A percentile compares a stretch with the other conserved stretches of the same genome.
Conservation (phyloP, 2,113 vertebrate species). For the Gavia stellata region DNA sequence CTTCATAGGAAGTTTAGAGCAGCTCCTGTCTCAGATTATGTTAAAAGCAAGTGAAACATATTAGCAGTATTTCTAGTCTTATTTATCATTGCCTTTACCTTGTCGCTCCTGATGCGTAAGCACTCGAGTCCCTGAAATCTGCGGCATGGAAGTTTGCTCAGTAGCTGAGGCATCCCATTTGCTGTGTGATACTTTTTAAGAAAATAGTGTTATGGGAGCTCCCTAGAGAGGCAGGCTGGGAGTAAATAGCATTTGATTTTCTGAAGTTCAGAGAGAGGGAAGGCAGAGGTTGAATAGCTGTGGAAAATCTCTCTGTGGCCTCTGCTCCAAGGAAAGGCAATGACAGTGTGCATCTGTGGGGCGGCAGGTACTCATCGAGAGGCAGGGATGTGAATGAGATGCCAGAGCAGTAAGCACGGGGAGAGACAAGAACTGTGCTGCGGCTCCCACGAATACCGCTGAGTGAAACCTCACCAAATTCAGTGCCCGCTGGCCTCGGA, state of each 20-base stretch:
- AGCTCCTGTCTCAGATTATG: neutral
- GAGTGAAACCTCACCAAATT: neutral
- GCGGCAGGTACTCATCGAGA: neutral
- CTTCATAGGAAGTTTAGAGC: neutral
- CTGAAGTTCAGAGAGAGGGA: neutral
- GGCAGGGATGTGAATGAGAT: neutral
- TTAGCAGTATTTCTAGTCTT: neutral
- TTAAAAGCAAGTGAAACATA: neutral
- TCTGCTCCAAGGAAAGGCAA: neutral
- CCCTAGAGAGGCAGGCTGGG: neutral
- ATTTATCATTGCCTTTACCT: neutral
- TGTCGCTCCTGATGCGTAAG: neutral
- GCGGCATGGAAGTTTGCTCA: neutral
- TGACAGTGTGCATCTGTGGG: neutral
- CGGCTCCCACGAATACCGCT: neutral
- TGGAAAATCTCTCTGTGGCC: neutral
- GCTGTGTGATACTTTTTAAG: neutral
- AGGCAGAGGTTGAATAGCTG: neutral
- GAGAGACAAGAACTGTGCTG: neutral
- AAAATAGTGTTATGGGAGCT: neutral
- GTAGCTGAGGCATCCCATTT: neutral
- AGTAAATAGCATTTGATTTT: neutral
- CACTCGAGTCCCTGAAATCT: neutral
- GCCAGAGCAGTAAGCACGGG: neutral
- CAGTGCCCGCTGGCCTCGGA: fast-evolving